phyloP scores from a whole-genome alignment of 2,797 vertebrate species.

The Glossophaga mutica region DNA sequence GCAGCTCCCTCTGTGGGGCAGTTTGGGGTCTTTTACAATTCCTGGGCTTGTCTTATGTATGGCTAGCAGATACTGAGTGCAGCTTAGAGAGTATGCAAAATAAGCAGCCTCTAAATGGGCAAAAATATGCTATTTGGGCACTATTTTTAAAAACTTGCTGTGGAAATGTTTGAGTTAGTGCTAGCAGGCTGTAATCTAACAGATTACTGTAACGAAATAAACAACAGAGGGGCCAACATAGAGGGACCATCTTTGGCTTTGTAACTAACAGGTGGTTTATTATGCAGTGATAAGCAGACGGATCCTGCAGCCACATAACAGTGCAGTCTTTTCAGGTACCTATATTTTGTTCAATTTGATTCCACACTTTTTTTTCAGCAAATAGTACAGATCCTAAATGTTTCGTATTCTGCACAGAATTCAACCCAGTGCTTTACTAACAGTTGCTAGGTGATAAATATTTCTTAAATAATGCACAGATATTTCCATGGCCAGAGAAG shows the following conservation, averaged over 20 bases:
- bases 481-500: slow-evolving; percentile 7
- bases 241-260: neutral
- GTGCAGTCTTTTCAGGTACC: neutral
- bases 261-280: neutral
- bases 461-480: slow-evolving; percentile 2
- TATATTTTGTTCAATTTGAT: neutral
- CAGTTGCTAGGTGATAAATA: slow-evolving; percentile 29
- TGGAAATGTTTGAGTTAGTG: neutral
- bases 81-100: neutral
- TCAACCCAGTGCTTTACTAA: slow-evolving; percentile 18
- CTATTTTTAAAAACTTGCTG: neutral
- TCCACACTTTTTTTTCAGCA: neutral
- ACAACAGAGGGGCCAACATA: neutral
- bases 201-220: neutral
- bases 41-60: neutral
- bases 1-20: neutral
- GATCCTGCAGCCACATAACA: neutral
- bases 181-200: neutral
- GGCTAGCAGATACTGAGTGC: neutral
- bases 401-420: neutral
- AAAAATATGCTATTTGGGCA: neutral
- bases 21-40: neutral
- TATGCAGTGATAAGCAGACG: neutral
- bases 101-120: neutral
- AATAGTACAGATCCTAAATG: neutral